Conservation (phyloP, 2,888 invertebrate species). For the Mellilla xanthometata region DNA sequence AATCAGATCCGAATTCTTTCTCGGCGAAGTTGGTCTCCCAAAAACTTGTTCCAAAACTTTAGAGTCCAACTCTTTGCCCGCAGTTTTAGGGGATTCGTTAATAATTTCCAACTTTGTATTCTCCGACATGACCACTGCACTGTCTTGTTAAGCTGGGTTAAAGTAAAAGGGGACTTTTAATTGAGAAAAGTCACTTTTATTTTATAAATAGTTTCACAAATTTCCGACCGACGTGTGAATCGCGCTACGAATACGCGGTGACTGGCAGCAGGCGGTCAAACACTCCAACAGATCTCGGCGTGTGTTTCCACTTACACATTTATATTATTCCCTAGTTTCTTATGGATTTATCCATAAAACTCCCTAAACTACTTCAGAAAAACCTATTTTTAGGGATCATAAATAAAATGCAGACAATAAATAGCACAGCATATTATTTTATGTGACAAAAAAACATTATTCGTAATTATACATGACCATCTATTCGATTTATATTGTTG, state of each 20-base stretch:
- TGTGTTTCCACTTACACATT: too few relatives aligned
- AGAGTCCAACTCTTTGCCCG: constrained; percentile 34
- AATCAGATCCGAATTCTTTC: constrained; percentile 26
- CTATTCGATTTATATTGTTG: too few relatives aligned
- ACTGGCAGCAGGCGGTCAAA: too few relatives aligned
- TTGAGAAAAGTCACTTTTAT: constrained; percentile 1
- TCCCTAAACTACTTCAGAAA: too few relatives aligned
- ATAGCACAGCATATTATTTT: too few relatives aligned
- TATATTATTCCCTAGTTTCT: too few relatives aligned
- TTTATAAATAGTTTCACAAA: not conserved
- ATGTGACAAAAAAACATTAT: too few relatives aligned
- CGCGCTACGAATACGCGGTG: constrained; percentile 2
- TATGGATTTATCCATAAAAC: too few relatives aligned
- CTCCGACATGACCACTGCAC: constrained; percentile 37
- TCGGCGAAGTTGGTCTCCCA: constrained; percentile 47
- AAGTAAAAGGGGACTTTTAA: constrained; percentile 6
- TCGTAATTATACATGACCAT: too few relatives aligned
- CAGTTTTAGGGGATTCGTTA: constrained; percentile 40
- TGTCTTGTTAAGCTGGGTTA: not conserved
- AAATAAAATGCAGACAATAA: too few relatives aligned
- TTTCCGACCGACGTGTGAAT: constrained; percentile 6
- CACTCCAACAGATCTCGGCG: too few relatives aligned
- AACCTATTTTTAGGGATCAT: too few relatives aligned
- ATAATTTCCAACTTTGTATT: constrained; percentile 41
- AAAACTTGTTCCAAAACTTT: constrained; percentile 61